Evolutionary conservation across 2,113 vertebrate species (phyloP).

Genomic region (Bombycilla garrulus): DNA sequence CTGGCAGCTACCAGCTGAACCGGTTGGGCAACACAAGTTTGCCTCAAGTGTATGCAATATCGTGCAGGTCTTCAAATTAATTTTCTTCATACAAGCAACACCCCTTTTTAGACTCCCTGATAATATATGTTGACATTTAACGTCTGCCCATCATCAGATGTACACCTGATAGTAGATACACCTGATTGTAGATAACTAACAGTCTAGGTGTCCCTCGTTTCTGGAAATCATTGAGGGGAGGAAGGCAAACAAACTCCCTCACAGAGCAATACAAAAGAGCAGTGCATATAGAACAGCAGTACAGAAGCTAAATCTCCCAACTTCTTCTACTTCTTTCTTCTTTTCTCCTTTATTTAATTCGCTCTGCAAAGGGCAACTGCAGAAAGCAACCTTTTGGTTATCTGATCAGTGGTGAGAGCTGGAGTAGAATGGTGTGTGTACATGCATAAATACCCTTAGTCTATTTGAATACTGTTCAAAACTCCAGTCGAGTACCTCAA

Average conservation of each 20-base stretch:
- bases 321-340: neutral
- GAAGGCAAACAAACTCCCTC: neutral
- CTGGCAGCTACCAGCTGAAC: neutral
- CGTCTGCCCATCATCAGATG: neutral
- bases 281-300: too few relatives aligned
- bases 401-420: neutral
- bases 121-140: neutral
- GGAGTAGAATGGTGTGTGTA: neutral
- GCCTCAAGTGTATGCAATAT: neutral
- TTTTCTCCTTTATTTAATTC: neutral
- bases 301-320: neutral
- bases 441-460: neutral
- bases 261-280: neutral
- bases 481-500: neutral
- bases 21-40: neutral
- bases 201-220: neutral
- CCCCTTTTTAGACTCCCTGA: neutral
- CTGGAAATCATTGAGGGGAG: neutral
- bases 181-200: neutral
- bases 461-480: neutral
- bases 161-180: neutral
- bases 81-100: neutral
- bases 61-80: neutral
- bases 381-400: neutral
- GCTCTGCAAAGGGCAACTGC: neutral